Evolutionary conservation across 2,113 vertebrate genomes (phyloP).

Genomic region (Acanthisitta chloris): DNA sequence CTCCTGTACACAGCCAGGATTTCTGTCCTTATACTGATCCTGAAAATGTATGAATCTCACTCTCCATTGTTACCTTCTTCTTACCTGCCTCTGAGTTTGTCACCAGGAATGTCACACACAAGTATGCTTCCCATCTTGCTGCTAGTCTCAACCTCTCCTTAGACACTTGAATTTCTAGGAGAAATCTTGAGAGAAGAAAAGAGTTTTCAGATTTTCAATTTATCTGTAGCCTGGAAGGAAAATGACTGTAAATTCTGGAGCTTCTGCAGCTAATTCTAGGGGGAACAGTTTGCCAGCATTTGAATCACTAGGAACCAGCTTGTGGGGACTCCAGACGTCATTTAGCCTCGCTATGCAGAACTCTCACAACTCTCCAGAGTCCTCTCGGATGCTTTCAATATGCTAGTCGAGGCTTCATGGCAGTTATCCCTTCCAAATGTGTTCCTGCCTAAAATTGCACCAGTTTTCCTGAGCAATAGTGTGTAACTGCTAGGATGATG

Average conservation of each 20-base stretch:
- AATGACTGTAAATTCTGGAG: constrained; percentile 1
- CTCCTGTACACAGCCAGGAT: neutral
- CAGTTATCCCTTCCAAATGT: neutral
- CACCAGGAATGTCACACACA: neutral
- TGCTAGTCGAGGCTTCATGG: neutral
- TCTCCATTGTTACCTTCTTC: neutral
- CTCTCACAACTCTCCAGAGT: constrained; percentile 1
- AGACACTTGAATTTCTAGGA: neutral
- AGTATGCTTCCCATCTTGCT: neutral
- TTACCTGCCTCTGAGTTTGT: neutral
- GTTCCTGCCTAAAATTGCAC: neutral
- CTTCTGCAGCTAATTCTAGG: constrained; percentile 25
- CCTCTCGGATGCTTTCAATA: constrained; percentile 2
- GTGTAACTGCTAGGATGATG: neutral
- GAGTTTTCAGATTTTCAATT: neutral
- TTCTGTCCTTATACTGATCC: neutral
- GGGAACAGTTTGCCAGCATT: neutral
- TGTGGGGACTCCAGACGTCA: constrained; percentile 27
- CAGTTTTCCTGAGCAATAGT: neutral
- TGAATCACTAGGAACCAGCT: constrained; percentile 12
- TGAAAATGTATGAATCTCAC: neutral
- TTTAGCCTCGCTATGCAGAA: constrained; percentile 39
- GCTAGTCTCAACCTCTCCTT: neutral
- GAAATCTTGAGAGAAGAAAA: neutral
- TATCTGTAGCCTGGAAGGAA: neutral